Base-by-base conservation (phyloP, 2,797 vertebrate genomes). In the Eidolon dupreanum region DNA sequence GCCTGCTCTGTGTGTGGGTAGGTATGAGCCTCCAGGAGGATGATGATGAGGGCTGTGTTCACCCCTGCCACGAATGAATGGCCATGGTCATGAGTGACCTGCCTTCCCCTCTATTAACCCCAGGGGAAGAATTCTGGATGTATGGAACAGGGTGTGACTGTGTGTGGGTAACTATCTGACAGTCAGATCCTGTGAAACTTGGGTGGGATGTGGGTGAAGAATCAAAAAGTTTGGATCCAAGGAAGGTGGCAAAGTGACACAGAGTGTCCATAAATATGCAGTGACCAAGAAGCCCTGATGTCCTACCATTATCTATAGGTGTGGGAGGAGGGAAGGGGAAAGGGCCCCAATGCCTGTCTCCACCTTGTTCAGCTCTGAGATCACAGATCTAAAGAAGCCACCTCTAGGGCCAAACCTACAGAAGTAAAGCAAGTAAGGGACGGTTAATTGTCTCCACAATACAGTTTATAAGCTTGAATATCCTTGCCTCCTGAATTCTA, bases 211-310 rank as follows among this genome's bases (percentile, higher is more conserved):
- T 31, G 31, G 59, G 49, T 24, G 63, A 51, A 36, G 57, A 86
- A 97, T 99, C 99, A 0, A 99, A 99, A 81, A 99, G 99, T 94
- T 99, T 99, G 97, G 99, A 99, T 94, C 99, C 99, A 4, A 99
- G 99, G 0, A 99, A 99, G 98, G 99, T 99, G 81, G 99, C 0
- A 99, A 99, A 43, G 99, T 99, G 92, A 99, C 99, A 0, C 99
- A 99, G 33, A 33, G 97, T 99, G 99, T 66, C 99, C 99, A 0
- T 99, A 99, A 98, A 99, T 99, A 99, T 99, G 97, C 99, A 99
- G 98, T 99, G 99, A 98, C 99, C 98, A 17, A 98, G 4, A 99
- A 99, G 85, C 98, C 98, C 98, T 3, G 99, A 99, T 11, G 98
- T 99, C 81, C 99, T 98, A 41, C 98, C 98, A 83, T 99, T 99